phyloP scores from a whole-genome alignment of 2,888 invertebrate species.

The Gymnoscelis rufifasciata region DNA sequence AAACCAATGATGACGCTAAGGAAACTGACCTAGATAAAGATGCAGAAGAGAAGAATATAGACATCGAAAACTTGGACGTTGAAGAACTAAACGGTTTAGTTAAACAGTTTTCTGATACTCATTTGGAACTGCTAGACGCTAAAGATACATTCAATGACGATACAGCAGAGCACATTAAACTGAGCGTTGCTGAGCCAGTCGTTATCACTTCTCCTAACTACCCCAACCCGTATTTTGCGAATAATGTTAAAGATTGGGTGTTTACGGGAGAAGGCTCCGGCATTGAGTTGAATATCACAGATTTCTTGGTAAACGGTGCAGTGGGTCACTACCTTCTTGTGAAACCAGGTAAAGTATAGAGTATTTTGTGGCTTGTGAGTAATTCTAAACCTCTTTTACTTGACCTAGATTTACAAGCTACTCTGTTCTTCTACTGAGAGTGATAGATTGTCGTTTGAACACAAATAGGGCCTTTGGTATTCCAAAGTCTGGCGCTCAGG shows the following conservation, averaged over 20 bases:
- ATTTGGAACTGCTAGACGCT: conserved; percentile 32
- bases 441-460: too few relatives aligned
- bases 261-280: conserved; percentile 60
- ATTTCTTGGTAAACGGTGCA: conserved; percentile 54
- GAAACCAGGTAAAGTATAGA: conserved; percentile 68
- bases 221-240: conserved; percentile 50
- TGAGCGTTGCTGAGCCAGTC: conserved; percentile 43
- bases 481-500: too few relatives aligned
- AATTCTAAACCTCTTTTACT: too few relatives aligned
- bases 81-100: conserved; percentile 41
- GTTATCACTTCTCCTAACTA: conserved; percentile 53
- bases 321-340: conserved; percentile 60
- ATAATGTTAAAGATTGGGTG: conserved; percentile 56
- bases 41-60: conserved; percentile 1
- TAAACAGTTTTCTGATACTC: conserved; percentile 40
- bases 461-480: too few relatives aligned
- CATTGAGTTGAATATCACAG: conserved; percentile 64
- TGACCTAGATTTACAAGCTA: too few relatives aligned
- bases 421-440: too few relatives aligned
- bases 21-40: not conserved
- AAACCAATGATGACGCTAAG: not conserved
- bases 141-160: conserved; percentile 23
- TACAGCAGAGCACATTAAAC: conserved; percentile 37
- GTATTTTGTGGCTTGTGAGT: too few relatives aligned
- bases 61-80: conserved; percentile 37